Evolutionary conservation across 2,113 vertebrate species (phyloP), one percentile per base, ranked within the genome.

Genomic region (Emydura subglobosa): DNA sequence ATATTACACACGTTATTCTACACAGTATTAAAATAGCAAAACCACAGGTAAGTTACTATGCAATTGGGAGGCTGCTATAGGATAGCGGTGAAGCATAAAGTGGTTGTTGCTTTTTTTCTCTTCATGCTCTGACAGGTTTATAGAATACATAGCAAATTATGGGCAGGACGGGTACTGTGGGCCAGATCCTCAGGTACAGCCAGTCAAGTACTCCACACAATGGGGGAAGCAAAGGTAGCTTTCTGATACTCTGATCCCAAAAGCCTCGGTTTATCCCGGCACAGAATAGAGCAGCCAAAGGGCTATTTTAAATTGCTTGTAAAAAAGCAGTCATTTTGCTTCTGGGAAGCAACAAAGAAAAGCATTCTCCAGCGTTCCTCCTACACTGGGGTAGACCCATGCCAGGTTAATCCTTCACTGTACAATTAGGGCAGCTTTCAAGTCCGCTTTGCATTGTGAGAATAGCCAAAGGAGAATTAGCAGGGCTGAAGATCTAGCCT

Each of bases 251-350:
- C n/a, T 85, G 87, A 90, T 76, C 92, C 84, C 12, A 76, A 93
- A n/a, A 53, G 49, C 92, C 68, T 74, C 68, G 11, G 22, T 24
- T 24, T 74, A 39, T 21, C 68, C 21, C 22, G 22, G 39, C n/a
- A 42, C 94, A 95, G 94, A 92, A 83, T 86, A 94, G 91, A 93
- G 82, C 81, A 93, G 81, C 10, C 79, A 93, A 86, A 95, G 65
- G 90, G 39, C 94, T 95, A 89, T 94, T 97, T 42, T 95, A 59
- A 86, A 85, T 65, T 86, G 42, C 91, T 80, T 81, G 86, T 53
- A 94, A 87, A 34, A 97, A 94, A 93, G 94, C 95, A 92, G 90
- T 93, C 94, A 97, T 95, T 92, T 96, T 91, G 83, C 93, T 94
- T 91, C 65, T 89, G 87, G 93, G 83, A 78, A 94, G 85, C 74